Base-by-base conservation (phyloP, 2,888 invertebrate genomes). In the Cataglyphis cursor region DNA sequence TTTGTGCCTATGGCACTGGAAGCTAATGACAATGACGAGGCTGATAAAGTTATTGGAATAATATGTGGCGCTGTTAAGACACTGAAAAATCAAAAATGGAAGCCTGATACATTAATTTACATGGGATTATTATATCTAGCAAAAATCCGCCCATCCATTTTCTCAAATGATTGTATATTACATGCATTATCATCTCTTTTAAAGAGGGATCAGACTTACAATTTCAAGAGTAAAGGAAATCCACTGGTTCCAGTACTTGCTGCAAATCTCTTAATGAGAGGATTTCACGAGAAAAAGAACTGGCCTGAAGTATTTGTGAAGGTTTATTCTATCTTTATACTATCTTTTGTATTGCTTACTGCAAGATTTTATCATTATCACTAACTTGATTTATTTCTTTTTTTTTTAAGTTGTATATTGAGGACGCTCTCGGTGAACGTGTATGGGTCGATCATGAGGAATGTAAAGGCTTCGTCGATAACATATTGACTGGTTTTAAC, bases 301-400 rank as follows among this genome's bases (percentile, higher is more conserved):
- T 99, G 99, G 99, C 99, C 99, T 0, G 98, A 99, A 93, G 96
- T 96, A 80, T 98, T 99, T 95, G 96, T 99, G 1, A 98, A 98
- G 96, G 98, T 98, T 54, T 18, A 21, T 41, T 44, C 5, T 18
- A 21, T 41, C 35, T 5, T 21, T 44, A 28, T 8, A 3, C 24
- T 12, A 12, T 38, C 5, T 48, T 31, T 64, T 64, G 3, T 64
- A 31, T 21, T 18, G 15, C 2, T 62, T 35, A 35, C 78, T 48
- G 9, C 51, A 44, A 24, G n/a, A 51, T 70, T 51, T 44, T 31
- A 65, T 54, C n/a, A 57, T 62, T 59, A 78, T 72, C 21, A 74
- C 24, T 59, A 48, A 61, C n/a, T 64, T 61, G 5, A 44, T 81
- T 44, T 31, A 24, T 66, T 72, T 66, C 68, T 44, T 48, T 66